Conservation (phyloP, 2,113 vertebrate species). For the Pagrus major region DNA sequence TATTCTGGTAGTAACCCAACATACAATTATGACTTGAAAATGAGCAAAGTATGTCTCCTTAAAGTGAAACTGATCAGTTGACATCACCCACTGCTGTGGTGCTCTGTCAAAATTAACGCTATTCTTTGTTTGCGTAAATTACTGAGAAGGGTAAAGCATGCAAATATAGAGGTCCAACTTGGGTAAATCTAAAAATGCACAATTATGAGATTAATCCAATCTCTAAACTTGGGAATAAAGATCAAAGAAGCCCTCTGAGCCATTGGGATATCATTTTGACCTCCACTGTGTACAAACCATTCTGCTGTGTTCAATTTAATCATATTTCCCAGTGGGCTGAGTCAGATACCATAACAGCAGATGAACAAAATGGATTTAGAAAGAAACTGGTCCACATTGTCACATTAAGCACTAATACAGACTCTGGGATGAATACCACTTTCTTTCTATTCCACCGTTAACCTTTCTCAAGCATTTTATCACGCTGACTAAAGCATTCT, state of each 20-base stretch:
- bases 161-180: background rate
- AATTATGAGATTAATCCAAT: conserved; percentile 21
- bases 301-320: conserved; percentile 37
- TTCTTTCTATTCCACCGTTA: background rate
- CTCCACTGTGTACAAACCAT: conserved; percentile 34
- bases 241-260: conserved; percentile 26
- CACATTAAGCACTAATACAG: conserved; percentile 15
- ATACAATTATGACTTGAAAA: too few species aligned
- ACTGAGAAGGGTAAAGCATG: too few species aligned
- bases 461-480: background rate
- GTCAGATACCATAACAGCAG: conserved; percentile 21
- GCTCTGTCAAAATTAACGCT: background rate
- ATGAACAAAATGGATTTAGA: conserved; percentile 33
- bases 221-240: conserved; percentile 29
- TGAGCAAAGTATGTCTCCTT: too few species aligned
- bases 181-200: background rate
- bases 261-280: conserved; percentile 24
- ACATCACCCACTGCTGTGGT: background rate
- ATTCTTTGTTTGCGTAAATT: background rate
- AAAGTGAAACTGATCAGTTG: background rate
- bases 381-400: conserved; percentile 1
- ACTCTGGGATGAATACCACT: background rate
- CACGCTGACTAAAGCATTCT: background rate
- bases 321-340: conserved; percentile 37
- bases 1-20: too few species aligned